These are phyloP conservation scores for Typhlomys cinereus DNA, from an alignment of 2,113 vertebrate genomes.

Conservation along the genomic window DNA sequence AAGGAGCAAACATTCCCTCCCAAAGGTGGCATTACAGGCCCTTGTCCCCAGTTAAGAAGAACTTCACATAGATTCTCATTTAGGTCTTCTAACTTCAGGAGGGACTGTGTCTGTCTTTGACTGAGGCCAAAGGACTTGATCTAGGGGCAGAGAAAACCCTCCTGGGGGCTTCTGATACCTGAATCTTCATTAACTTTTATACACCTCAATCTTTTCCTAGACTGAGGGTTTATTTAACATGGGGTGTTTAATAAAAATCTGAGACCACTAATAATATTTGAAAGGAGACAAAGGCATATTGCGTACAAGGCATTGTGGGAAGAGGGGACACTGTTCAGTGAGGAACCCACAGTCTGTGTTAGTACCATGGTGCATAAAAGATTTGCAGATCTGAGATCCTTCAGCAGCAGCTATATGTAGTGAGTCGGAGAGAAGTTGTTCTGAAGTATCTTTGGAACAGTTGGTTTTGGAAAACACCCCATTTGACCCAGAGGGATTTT, in stretches of 20 bases:
- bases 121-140: not conserved
- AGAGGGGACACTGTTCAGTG: not conserved
- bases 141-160: not conserved
- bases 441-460: not conserved
- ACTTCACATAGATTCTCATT: not conserved
- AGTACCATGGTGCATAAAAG: no score
- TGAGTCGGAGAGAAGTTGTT: conserved; percentile 18
- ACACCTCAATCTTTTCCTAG: not conserved
- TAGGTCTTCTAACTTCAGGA: not conserved
- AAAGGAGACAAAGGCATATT: not conserved
- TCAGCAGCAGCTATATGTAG: not conserved
- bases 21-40: not conserved
- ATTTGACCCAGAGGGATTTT: conserved; percentile 56
- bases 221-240: not conserved
- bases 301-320: not conserved
- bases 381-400: conserved; percentile 5
- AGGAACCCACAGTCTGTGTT: not conserved
- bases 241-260: conserved; percentile 32
- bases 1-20: not conserved
- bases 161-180: no score
- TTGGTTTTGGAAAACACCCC: conserved; percentile 48
- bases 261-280: not conserved
- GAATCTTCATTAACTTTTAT: not conserved
- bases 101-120: not conserved
- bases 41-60: not conserved